phyloP scores from a whole-genome alignment of 2,888 invertebrate genomes.

The Tridacna crocea region DNA sequence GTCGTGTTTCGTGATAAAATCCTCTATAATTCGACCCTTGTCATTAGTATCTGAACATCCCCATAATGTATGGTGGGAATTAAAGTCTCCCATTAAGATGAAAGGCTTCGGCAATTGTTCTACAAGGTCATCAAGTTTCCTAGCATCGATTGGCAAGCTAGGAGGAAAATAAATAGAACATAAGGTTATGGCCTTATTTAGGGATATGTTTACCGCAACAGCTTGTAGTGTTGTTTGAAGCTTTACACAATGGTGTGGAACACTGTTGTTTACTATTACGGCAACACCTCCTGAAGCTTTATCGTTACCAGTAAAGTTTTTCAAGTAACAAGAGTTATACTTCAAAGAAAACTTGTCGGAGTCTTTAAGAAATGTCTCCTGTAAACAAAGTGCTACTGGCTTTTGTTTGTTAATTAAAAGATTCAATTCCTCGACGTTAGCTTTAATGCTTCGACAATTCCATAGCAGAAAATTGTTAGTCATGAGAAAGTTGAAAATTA shows the following conservation, averaged over 20 bases:
- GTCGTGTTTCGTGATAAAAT: background rate
- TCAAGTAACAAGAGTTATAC: background rate
- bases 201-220: background rate
- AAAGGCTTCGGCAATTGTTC: background rate
- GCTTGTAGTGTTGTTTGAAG: background rate
- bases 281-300: background rate
- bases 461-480: too few species aligned
- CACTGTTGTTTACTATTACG: background rate
- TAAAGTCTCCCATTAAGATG: background rate
- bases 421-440: too few species aligned
- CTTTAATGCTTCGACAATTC: too few species aligned
- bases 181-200: background rate
- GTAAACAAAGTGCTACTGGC: too few species aligned
- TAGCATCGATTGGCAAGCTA: background rate
- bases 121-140: background rate
- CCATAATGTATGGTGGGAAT: background rate
- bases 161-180: slow-evolving; percentile 2
- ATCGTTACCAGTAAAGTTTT: background rate
- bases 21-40: background rate
- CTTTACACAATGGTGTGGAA: background rate
- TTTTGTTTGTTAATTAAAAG: too few species aligned
- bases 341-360: background rate
- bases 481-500: too few species aligned
- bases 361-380: too few species aligned
- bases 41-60: background rate